Percentiles rank a stretch among this genome's conserved stretches.
phyloP scores from a whole-genome alignment of 2,797 vertebrate species.

The Sebastes cheni region DNA sequence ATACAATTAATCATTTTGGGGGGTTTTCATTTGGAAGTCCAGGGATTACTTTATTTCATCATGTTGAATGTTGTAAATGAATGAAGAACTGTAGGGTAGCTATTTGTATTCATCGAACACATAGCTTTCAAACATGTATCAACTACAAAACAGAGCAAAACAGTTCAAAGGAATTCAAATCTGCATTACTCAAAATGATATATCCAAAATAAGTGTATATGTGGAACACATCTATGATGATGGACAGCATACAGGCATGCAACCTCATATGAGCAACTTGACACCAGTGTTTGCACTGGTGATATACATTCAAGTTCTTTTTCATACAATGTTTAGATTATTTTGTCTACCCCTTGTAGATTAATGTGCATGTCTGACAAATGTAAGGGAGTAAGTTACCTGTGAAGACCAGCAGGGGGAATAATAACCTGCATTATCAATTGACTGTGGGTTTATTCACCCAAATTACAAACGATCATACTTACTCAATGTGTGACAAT shows the following conservation, averaged over 20 bases:
- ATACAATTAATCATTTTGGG: fast-evolving
- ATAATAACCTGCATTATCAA: background rate
- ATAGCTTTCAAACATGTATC: background rate
- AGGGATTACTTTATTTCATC: background rate
- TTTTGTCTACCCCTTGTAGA: background rate
- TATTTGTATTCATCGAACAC: background rate
- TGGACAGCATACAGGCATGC: background rate
- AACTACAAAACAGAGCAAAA: background rate
- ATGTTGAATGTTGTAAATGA: background rate
- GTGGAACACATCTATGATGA: background rate
- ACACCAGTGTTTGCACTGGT: background rate
- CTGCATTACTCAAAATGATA: background rate
- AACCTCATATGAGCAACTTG: background rate
- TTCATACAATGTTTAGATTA: background rate
- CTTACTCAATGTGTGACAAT: background rate
- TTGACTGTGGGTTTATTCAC: background rate
- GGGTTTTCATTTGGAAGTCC: background rate
- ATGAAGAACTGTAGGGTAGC: background rate
- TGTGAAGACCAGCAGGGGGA: constrained; percentile 31
- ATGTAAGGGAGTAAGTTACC: background rate
- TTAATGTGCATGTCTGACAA: fast-evolving
- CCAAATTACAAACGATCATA: background rate
- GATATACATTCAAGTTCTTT: background rate
- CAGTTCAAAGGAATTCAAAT: background rate
- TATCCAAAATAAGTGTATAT: background rate